These are phyloP conservation scores for Ips typographus DNA, from an alignment of 1,140 invertebrate species.

Conservation along the genomic window DNA sequence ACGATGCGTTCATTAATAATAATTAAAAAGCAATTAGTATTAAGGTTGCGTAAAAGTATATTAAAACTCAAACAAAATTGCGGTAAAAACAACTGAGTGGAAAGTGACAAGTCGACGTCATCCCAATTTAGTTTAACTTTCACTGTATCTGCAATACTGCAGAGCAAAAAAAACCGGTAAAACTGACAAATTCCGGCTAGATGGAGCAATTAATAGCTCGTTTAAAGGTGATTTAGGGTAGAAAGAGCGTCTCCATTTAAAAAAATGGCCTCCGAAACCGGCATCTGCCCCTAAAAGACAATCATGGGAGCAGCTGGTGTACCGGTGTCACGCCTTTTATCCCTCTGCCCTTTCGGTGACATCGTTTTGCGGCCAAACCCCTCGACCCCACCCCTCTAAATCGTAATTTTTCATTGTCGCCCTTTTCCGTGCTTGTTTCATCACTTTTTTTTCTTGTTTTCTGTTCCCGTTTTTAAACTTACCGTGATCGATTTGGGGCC, in stretches of 20 bases:
- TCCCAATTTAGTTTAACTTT: too few relatives aligned
- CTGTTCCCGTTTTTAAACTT: conserved; percentile 33
- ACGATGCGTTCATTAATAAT: too few relatives aligned
- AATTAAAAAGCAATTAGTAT: too few relatives aligned
- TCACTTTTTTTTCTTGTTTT: not conserved
- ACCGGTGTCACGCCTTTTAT: conserved; percentile 28
- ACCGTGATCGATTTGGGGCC: conserved; percentile 46
- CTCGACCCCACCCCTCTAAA: conserved; percentile 24
- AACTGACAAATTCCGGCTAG: not conserved
- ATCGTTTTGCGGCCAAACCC: conserved; percentile 22
- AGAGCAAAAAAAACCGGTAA: not conserved
- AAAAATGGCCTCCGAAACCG: conserved; percentile 29
- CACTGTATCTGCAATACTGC: too few relatives aligned
- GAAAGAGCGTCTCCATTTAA: conserved; percentile 10
- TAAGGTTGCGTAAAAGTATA: too few relatives aligned
- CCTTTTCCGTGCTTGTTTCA: conserved; percentile 6
- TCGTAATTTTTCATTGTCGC: not conserved
- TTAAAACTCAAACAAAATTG: too few relatives aligned
- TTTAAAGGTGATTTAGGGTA: not conserved
- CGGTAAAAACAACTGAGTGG: too few relatives aligned
- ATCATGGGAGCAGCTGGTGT: conserved; percentile 26
- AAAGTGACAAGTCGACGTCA: too few relatives aligned
- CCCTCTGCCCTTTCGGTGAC: conserved; percentile 26
- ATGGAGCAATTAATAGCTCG: not conserved
- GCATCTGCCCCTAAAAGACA: conserved; percentile 28